A percentile compares a stretch with the other conserved stretches of the same genome.
Conservation (phyloP, 2,888 invertebrate species). For the Clusia tigrina region DNA sequence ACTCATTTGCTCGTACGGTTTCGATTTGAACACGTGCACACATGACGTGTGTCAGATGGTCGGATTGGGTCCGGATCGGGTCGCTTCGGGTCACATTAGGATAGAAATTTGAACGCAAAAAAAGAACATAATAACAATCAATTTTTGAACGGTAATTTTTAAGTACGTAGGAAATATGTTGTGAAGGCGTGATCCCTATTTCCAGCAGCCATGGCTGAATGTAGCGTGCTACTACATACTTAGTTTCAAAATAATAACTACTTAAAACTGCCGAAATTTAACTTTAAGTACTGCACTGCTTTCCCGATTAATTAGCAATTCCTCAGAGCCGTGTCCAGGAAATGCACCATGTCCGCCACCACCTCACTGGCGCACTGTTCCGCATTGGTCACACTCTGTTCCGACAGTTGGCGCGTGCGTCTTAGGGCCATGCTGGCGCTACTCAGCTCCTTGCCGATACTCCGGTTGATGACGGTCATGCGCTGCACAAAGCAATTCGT, state of each 20-base stretch:
- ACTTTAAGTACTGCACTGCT: background rate
- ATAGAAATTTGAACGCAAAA: too few species aligned
- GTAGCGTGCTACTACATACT: too few species aligned
- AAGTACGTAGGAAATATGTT: too few species aligned
- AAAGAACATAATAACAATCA: too few species aligned
- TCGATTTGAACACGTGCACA: constrained; percentile 40
- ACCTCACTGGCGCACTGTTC: constrained; percentile 40
- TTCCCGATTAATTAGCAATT: constrained; percentile 28
- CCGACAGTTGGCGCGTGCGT: constrained; percentile 40
- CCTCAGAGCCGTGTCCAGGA: constrained; percentile 29
- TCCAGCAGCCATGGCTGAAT: too few species aligned
- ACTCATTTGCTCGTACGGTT: constrained; percentile 5
- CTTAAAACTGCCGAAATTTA: background rate
- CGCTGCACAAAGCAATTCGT: constrained; percentile 44
- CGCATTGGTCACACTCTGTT: constrained; percentile 35
- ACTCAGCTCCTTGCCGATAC: constrained; percentile 44
- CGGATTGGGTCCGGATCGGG: too few species aligned
- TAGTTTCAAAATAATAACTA: too few species aligned
- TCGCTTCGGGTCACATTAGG: too few species aligned
- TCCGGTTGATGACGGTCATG: constrained; percentile 44
- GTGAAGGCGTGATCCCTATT: too few species aligned
- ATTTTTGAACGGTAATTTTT: too few species aligned
- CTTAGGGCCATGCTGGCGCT: constrained; percentile 41
- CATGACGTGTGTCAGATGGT: constrained; percentile 39
- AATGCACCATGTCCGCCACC: constrained; percentile 34